Evolutionary conservation across 2,888 invertebrate genomes (phyloP).

Genomic region (Melanostoma scalare): DNA sequence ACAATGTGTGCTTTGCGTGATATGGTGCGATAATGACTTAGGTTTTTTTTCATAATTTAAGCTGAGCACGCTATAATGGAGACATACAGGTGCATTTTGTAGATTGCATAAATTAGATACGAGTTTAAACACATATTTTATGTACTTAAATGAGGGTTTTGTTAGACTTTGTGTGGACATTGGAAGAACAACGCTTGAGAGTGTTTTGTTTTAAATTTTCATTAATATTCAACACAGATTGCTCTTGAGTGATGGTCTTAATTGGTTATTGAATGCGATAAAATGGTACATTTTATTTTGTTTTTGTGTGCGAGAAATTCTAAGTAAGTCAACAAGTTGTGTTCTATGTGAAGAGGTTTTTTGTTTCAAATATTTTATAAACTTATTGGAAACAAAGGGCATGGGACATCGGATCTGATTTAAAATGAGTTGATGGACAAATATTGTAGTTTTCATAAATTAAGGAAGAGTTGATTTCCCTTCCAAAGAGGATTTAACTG

Average conservation of each 20-base stretch:
- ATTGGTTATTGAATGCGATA: neutral
- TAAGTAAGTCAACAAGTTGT: no score
- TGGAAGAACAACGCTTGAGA: neutral
- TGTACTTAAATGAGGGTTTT: constrained; percentile 3
- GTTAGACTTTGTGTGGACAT: constrained; percentile 14
- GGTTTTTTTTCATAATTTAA: constrained; percentile 32
- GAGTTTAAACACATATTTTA: constrained; percentile 45
- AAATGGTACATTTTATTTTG: no score
- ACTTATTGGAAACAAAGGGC: no score
- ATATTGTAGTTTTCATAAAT: no score
- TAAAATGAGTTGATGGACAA: no score
- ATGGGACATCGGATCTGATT: no score
- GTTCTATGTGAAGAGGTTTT: no score
- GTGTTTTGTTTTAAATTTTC: constrained; percentile 4
- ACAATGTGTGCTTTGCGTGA: constrained; percentile 50
- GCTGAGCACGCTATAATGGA: constrained; percentile 23
- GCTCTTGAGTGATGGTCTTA: constrained; percentile 5
- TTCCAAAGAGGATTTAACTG: no score
- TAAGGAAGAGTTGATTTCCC: no score
- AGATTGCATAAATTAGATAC: constrained; percentile 46
- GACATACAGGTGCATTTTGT: constrained; percentile 41
- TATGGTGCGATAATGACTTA: constrained; percentile 58
- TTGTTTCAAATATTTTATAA: no score
- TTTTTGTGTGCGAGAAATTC: no score
- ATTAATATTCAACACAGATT: neutral